A percentile compares a stretch with the other conserved stretches of the same genome.
phyloP scores from a whole-genome alignment of 2,888 invertebrate genomes.

The Stramonita haemastoma region DNA sequence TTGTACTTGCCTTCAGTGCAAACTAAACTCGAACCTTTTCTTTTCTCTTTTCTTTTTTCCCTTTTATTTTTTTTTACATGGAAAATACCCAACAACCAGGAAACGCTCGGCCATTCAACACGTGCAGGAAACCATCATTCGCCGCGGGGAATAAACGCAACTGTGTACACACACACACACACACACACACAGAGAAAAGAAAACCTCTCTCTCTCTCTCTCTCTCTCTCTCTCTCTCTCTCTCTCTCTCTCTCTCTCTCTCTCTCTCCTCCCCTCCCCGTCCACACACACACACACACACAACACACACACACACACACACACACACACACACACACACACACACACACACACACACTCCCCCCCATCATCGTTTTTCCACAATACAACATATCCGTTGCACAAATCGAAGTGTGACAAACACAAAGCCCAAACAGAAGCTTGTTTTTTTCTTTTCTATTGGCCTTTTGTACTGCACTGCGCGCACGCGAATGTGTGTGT shows the following conservation, averaged over 20 bases:
- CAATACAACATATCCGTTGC: slow-evolving; percentile 15
- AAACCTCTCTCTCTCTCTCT: no score
- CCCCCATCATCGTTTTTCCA: neutral
- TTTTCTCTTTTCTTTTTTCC: no score
- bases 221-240: no score
- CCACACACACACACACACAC: neutral
- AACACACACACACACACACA: neutral
- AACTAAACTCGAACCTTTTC: no score
- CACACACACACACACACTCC: neutral
- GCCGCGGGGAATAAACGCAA: no score
- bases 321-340: slow-evolving; percentile 1
- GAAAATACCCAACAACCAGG: no score
- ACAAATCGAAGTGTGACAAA: slow-evolving; percentile 34
- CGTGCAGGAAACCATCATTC: no score
- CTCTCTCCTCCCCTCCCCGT: neutral
- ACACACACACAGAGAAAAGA: neutral
- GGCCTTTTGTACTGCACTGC: neutral
- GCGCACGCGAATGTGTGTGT: neutral
- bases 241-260: neutral
- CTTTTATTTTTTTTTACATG: no score
- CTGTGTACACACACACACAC: neutral
- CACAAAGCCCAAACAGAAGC: neutral
- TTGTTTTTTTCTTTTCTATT: neutral
- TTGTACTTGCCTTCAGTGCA: no score
- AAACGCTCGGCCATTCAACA: no score